Evolutionary conservation across 2,113 vertebrate genomes (phyloP), one percentile per base, ranked within the genome.

Genomic region (Gavialis gangeticus): DNA sequence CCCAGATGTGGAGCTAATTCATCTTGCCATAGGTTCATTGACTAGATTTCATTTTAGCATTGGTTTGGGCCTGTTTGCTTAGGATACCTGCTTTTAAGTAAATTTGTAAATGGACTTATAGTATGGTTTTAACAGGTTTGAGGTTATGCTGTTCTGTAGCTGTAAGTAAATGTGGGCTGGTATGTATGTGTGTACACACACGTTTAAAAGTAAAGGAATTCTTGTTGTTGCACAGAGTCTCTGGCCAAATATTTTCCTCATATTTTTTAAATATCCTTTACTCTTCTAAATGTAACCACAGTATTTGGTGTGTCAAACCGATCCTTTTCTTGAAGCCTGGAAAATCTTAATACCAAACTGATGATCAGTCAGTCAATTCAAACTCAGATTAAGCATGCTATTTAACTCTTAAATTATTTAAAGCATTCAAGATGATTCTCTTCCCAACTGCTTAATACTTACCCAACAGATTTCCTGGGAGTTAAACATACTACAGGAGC

Each of bases 391-490:
- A 85, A 46, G 30, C 67, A 69, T 82, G 60, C 58, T 69, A 89
- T 88, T 91, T 88, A 80, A 55, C 12, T 89, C 92, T 81, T 62
- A 87, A 78, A 59, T 88, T 56, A 91, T 89, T 81, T 83, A 75
- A 91, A 90, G 67, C 8, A 1, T 73, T 90, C 34, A 37, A 59
- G 58, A 81, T 64, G 34, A 92, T 90, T 92, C 64, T 91, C 21
- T 82, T 93, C 91, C 84, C 46, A 46, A 46, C 46, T 9, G 46
- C 63, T 37, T 84, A 75, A 28, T 85, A 80, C 79, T 87, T 90
- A 84, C 58, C 18, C 22, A 64, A n/a, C 28, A 54, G 27, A 69
- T 86, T 87, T 77, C 77, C 88, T 77, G 21, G 84, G 84, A 80
- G 56, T 81, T 59, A 91, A 63, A 93, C 82, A 67, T 75, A 58